A percentile compares a stretch with the other conserved stretches of the same genome.
Conservation (phyloP, 2,113 vertebrate genomes). For the Ammodytes marinus region DNA sequence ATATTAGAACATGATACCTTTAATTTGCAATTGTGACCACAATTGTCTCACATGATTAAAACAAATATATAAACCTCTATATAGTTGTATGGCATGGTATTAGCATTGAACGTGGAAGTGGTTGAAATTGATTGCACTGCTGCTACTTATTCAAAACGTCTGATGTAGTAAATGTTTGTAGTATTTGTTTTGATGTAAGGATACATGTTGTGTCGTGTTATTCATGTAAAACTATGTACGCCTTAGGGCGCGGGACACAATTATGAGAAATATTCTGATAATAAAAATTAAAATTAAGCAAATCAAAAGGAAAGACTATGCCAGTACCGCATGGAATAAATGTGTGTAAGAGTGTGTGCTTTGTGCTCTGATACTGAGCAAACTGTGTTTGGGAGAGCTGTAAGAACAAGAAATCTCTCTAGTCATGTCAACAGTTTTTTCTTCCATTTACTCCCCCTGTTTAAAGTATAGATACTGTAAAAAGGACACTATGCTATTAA, state of each 20-base stretch:
- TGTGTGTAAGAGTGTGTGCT: constrained; percentile 11
- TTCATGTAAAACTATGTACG: background rate
- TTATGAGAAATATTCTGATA: background rate
- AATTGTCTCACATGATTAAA: background rate
- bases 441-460: too few species aligned
- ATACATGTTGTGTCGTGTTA: background rate
- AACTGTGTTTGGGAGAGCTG: background rate
- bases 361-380: background rate
- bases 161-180: background rate
- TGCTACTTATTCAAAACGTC: background rate
- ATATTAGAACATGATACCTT: background rate
- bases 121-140: background rate
- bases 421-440: constrained; percentile 12
- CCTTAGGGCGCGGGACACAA: background rate
- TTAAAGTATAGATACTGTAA: too few species aligned
- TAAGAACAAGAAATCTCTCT: constrained; percentile 26
- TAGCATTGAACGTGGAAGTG: background rate
- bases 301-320: constrained; percentile 31
- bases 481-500: background rate
- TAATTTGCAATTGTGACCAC: constrained; percentile 1
- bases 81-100: too few species aligned
- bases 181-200: constrained; percentile 5
- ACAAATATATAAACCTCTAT: too few species aligned
- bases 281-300: background rate
- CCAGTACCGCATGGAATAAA: constrained; percentile 13